Evolutionary conservation across 2,888 invertebrate species (phyloP), one percentile per base, ranked within the genome.

Genomic region (Caradrina clavipalpis): DNA sequence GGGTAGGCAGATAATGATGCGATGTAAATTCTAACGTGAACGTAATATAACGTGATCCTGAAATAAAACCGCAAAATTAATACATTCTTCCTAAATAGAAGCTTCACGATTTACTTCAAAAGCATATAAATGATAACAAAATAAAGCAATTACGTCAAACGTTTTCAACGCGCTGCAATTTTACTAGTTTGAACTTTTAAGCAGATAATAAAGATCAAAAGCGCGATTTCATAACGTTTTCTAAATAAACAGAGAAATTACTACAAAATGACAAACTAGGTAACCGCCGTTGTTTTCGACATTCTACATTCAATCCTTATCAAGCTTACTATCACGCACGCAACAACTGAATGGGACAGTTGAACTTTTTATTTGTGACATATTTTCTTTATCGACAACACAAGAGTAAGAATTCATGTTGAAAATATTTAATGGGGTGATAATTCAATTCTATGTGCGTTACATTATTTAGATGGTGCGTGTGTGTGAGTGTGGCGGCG

Each of bases 311-410:
- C 85, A 87, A 88, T 82, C 84, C 88, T 92, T 93, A 93, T 93
- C 93, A 85, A 88, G 87, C 89, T 89, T 88, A 91, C 89, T 88
- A 87, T 84, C 92, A 82, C 69, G 77, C 77, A 91, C 91, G 91
- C 90, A 87, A 87, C 88, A 86, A 88, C 86, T 88, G 90, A 91
- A 91, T 91, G 91, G 82, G 85, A 87, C 81, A 80, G 83, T 87
- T 88, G 79, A 86, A 82, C 82, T 86, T 85, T 87, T 85, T 86
- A 85, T 84, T 87, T 86, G 83, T 87, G 84, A 85, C 87, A 87
- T 85, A 81, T 83, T 85, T 84, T 84, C 80, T 85, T 83, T 87
- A 83, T 84, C 86, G 75, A 82, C 79, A 65, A 68, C 67, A 75
- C 73, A 83, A 86, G 82, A 85, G 84, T 81, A 78, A 80, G 83